These are phyloP conservation scores for Axea sp. DNA, from an alignment of 2,888 invertebrate species.

Conservation along the genomic window DNA sequence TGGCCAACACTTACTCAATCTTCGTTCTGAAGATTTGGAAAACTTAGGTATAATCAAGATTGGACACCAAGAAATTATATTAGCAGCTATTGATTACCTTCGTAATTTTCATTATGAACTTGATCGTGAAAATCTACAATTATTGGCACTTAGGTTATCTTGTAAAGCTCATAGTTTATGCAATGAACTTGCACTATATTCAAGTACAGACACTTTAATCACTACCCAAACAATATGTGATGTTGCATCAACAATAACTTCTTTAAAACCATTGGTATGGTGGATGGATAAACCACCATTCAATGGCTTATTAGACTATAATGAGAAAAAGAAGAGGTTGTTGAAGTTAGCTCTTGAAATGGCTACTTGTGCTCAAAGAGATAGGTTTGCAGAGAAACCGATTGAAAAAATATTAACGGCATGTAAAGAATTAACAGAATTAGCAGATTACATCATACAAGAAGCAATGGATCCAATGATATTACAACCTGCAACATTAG, in stretches of 20 bases:
- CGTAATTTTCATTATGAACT: conserved; percentile 94
- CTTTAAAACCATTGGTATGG: conserved; percentile 92
- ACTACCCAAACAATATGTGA: conserved; percentile 91
- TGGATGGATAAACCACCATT: conserved; percentile 91
- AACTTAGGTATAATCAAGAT: conserved; percentile 91
- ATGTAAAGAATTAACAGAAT: conserved; percentile 87
- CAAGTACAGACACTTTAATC: conserved; percentile 82
- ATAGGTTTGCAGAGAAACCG: conserved; percentile 92
- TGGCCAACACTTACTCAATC: conserved; percentile 89
- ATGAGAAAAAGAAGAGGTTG: conserved; percentile 85
- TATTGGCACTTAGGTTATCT: conserved; percentile 90
- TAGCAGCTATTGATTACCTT: conserved; percentile 95
- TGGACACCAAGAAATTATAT: conserved; percentile 95
- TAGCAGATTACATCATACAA: conserved; percentile 92
- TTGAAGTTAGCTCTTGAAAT: conserved; percentile 90
- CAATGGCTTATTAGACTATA: conserved; percentile 85
- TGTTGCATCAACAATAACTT: conserved; percentile 90
- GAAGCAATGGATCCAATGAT: conserved; percentile 94
- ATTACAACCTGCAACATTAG: conserved; percentile 94
- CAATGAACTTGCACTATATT: conserved; percentile 83
- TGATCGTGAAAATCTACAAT: conserved; percentile 94
- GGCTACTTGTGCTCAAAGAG: conserved; percentile 94
- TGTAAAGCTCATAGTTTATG: conserved; percentile 89
- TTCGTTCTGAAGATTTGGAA: conserved; percentile 93
- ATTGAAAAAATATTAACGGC: conserved; percentile 87